A percentile compares a stretch with the other conserved stretches of the same genome.
Evolutionary conservation across 64 coral and sea anemone species (phyloP).

Genomic region (Dendrophyllia cribrosa): DNA sequence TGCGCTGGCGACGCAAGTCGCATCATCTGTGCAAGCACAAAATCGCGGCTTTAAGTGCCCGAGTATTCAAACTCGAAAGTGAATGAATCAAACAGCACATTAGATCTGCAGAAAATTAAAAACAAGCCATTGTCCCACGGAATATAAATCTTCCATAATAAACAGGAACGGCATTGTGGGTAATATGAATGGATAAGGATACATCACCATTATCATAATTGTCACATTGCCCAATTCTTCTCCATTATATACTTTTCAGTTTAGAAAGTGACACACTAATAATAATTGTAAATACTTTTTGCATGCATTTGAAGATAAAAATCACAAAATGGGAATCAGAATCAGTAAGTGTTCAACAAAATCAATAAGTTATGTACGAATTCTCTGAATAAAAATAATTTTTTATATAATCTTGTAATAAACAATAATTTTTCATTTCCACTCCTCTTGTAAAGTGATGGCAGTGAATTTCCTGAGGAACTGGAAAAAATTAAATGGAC

Average conservation of each 20-base stretch:
- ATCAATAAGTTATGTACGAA: slow-evolving; percentile 21
- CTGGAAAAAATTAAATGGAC: not conserved
- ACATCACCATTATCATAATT: too few relatives aligned
- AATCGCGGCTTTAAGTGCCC: too few relatives aligned
- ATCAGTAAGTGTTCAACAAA: not conserved
- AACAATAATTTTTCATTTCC: not conserved
- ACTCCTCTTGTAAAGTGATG: not conserved
- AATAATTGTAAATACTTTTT: too few relatives aligned
- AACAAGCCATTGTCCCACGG: not conserved
- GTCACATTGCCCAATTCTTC: too few relatives aligned
- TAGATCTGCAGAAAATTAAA: not conserved
- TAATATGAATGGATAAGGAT: too few relatives aligned
- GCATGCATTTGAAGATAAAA: not conserved
- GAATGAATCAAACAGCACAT: too few relatives aligned
- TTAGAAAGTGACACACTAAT: too few relatives aligned
- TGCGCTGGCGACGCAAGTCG: too few relatives aligned
- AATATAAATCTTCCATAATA: not conserved
- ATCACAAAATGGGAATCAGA: too few relatives aligned
- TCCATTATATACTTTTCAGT: too few relatives aligned
- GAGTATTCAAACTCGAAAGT: too few relatives aligned
- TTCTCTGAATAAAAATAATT: slow-evolving; percentile 27
- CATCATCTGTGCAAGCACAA: too few relatives aligned
- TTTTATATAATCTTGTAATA: not conserved
- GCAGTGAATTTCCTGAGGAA: not conserved
- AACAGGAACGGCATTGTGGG: not conserved